These are phyloP conservation scores for Pristionchus exspectatus DNA, from an alignment of 2,888 invertebrate species.

Conservation along the genomic window DNA sequence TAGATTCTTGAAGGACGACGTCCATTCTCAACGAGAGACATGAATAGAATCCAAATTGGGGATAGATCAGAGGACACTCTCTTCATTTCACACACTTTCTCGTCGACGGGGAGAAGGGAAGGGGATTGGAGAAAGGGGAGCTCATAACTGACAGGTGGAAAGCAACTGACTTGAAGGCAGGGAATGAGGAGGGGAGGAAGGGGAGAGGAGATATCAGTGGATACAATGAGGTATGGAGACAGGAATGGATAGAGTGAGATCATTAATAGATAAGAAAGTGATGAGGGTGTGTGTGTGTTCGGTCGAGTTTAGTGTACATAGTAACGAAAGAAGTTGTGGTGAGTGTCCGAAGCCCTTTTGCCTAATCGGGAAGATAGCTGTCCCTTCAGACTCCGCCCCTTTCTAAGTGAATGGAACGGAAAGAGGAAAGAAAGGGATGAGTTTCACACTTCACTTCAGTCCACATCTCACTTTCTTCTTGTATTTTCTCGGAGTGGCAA, in stretches of 20 bases:
- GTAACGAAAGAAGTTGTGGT: not conserved
- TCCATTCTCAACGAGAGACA: not conserved
- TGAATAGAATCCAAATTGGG: slow-evolving; percentile 17
- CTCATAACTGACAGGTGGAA: slow-evolving; percentile 51
- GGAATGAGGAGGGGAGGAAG: not conserved
- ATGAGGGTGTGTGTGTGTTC: not conserved
- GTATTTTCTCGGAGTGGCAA: not conserved
- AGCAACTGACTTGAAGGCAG: slow-evolving; percentile 31
- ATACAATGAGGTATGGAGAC: not conserved
- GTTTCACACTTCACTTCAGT: not conserved
- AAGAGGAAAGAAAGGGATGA: slow-evolving; percentile 2
- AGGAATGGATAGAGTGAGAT: not conserved
- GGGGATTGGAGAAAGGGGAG: slow-evolving; percentile 16
- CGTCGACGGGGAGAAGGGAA: not conserved
- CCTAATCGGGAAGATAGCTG: slow-evolving; percentile 18
- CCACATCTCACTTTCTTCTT: not conserved
- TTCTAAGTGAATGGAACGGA: slow-evolving; percentile 19
- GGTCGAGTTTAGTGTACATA: not conserved
- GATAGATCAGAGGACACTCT: slow-evolving; percentile 19
- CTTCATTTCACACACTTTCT: not conserved
- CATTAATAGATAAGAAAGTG: not conserved
- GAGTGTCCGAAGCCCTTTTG: not conserved
- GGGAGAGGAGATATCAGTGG: not conserved
- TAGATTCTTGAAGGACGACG: not conserved
- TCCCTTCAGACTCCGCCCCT: not conserved